phyloP scores from a whole-genome alignment of 2,797 vertebrate species.

The Todus mexicanus region DNA sequence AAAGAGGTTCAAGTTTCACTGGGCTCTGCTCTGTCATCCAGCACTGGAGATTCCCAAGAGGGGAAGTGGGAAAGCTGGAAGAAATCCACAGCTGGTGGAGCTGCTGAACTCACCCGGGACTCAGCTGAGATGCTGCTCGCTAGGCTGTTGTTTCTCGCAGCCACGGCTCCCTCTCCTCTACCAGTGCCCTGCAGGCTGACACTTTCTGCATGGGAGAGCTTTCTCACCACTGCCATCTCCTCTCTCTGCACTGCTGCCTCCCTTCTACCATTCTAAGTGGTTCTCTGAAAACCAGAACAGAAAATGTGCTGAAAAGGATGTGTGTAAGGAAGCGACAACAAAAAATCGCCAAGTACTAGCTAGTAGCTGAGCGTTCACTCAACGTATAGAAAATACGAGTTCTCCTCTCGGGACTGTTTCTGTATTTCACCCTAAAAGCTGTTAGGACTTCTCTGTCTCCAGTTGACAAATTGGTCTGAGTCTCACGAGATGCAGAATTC shows the following conservation, averaged over 20 bases:
- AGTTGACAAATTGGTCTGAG: not conserved
- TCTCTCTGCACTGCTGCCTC: not conserved
- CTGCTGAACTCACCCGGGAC: not conserved
- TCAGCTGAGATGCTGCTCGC: not conserved
- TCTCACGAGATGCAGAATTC: not conserved
- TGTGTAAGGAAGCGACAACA: not conserved
- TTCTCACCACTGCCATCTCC: not conserved
- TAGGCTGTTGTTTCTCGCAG: not conserved
- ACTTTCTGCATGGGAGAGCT: not conserved
- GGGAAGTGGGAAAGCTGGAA: not conserved
- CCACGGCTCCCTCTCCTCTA: not conserved
- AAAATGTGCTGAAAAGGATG: not conserved
- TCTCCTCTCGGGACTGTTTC: not conserved
- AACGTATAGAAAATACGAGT: not conserved
- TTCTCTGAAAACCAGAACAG: not conserved
- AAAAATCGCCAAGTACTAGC: not conserved
- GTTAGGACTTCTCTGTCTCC: not conserved
- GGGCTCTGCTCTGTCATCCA: not conserved
- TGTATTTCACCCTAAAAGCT: not conserved
- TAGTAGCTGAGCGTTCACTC: not conserved
- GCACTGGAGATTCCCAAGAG: not conserved
- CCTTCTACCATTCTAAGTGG: not conserved
- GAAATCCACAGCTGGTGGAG: not conserved
- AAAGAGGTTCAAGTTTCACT: not conserved
- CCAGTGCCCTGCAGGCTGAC: fast-evolving